Conservation (phyloP, 2,888 invertebrate genomes). For the Balanococcus diminutus region DNA sequence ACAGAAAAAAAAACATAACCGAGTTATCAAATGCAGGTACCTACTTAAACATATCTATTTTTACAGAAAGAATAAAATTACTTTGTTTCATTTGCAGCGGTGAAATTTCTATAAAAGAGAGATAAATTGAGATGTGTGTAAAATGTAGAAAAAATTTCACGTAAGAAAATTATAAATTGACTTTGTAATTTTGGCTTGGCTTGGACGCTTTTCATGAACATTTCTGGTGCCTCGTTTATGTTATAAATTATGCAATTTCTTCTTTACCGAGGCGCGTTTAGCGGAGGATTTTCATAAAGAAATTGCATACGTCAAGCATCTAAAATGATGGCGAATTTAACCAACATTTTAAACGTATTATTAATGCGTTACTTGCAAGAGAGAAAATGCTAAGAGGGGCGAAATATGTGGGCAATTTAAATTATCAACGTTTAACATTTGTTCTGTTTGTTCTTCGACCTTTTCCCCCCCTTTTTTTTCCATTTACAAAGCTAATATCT, state of each 20-base stretch:
- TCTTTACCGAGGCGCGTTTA: neutral
- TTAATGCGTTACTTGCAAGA: neutral
- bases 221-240: neutral
- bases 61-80: neutral
- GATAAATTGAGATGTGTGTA: neutral
- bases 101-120: neutral
- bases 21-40: neutral
- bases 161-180: neutral
- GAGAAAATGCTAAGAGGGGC: neutral
- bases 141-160: neutral
- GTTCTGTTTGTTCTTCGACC: neutral
- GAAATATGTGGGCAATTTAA: neutral
- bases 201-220: neutral
- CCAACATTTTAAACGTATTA: neutral
- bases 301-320: neutral
- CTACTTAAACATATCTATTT: neutral
- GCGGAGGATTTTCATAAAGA: neutral
- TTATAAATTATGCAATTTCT: constrained; percentile 15
- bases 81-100: neutral
- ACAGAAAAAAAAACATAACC: neutral
- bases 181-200: neutral
- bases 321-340: neutral
- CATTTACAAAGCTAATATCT: neutral
- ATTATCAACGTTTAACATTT: neutral
- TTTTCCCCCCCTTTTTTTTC: neutral